Percentiles rank a stretch among this genome's conserved stretches.
Conservation (phyloP, 2,113 vertebrate species). For the Heptranchias perlo region DNA sequence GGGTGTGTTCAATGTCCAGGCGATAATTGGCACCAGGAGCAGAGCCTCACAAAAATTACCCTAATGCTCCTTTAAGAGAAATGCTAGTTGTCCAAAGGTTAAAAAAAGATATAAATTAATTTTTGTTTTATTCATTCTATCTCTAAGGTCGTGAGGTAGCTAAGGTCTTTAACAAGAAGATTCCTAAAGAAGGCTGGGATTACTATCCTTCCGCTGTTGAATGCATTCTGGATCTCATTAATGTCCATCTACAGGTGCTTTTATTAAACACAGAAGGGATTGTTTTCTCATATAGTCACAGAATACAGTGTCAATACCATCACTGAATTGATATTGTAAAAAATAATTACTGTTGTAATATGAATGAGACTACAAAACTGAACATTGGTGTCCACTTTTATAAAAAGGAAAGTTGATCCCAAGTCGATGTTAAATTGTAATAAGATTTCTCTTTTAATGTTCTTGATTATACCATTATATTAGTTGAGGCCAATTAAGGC, state of each 20-base stretch:
- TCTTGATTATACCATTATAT: neutral
- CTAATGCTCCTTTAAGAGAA: neutral
- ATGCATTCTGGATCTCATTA: constrained; percentile 41
- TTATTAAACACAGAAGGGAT: neutral
- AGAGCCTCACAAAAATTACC: neutral
- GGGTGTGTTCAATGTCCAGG: neutral
- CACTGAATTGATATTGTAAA: neutral
- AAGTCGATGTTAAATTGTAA: neutral
- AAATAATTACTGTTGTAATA: neutral
- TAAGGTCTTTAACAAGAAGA: constrained; percentile 37
- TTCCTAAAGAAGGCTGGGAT: constrained; percentile 40
- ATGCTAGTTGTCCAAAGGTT: neutral
- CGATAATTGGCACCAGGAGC: neutral
- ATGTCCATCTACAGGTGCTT: constrained; percentile 38
- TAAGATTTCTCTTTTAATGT: neutral
- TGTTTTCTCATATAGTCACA: neutral
- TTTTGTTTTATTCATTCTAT: neutral
- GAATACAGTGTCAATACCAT: neutral
- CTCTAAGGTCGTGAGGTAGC: constrained; percentile 34
- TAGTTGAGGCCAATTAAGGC: neutral
- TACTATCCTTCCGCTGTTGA: constrained; percentile 42
- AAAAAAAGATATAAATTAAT: neutral
- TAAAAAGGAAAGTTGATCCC: neutral
- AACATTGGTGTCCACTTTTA: neutral
- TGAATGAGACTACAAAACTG: neutral